Conservation (phyloP, 2,797 vertebrate genomes). For the Pyrocephalus nanus region DNA sequence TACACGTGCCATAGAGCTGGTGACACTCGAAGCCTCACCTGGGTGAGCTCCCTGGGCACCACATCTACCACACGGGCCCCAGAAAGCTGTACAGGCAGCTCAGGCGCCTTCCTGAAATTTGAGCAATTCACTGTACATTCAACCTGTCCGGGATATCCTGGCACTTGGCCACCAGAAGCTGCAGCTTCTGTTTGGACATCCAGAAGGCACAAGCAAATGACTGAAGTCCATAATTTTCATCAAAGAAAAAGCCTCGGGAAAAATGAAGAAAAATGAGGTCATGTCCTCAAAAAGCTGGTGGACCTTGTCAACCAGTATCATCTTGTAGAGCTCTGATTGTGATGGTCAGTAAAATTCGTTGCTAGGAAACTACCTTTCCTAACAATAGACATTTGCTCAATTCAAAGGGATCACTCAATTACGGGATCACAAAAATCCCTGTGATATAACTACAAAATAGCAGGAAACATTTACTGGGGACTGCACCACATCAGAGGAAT, state of each 20-base stretch:
- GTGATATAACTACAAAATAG: neutral
- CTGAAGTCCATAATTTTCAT: neutral
- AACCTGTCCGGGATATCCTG: neutral
- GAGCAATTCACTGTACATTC: neutral
- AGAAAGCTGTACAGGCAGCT: neutral
- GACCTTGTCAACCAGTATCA: neutral
- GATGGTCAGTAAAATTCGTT: neutral
- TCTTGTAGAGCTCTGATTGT: neutral
- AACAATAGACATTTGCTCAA: neutral
- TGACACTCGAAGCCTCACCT: neutral
- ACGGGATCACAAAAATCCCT: neutral
- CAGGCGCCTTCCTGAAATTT: neutral
- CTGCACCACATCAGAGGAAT: neutral
- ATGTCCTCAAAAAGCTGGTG: neutral
- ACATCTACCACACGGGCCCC: neutral
- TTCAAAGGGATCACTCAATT: neutral
- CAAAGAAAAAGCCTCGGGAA: neutral
- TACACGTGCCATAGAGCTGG: rapidly evolving
- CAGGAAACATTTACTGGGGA: neutral
- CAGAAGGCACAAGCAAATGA: slow-evolving; percentile 38
- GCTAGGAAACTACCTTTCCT: neutral
- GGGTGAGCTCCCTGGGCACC: neutral
- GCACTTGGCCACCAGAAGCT: neutral
- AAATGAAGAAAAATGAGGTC: neutral
- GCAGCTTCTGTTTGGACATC: neutral